phyloP scores from a whole-genome alignment of 2,113 vertebrate genomes.

The Elephantulus edwardii region DNA sequence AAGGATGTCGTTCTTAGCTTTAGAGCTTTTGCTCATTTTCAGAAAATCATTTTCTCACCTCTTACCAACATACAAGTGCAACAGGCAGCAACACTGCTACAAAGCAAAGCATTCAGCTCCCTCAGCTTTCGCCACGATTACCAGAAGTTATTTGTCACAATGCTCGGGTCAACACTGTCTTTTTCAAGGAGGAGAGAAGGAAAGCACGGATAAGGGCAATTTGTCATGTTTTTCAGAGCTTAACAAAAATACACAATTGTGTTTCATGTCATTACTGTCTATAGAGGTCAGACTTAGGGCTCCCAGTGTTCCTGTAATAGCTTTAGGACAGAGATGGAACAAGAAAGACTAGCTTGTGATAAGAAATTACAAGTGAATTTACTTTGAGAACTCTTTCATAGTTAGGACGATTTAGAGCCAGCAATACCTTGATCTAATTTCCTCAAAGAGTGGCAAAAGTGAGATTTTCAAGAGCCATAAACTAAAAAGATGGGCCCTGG shows the following conservation, averaged over 20 bases:
- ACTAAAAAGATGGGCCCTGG: neutral
- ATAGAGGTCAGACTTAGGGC: constrained; percentile 36
- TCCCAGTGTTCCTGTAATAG: constrained; percentile 19
- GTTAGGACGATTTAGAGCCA: neutral
- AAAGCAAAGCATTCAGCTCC: constrained; percentile 35
- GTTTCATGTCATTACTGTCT: neutral
- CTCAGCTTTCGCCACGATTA: constrained; percentile 40
- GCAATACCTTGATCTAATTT: neutral
- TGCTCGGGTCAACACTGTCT: neutral
- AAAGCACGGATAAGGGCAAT: constrained; percentile 25
- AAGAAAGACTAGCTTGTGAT: constrained; percentile 57
- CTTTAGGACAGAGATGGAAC: accelerated
- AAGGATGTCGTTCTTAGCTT: neutral
- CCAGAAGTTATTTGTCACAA: constrained; percentile 67
- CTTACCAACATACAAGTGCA: neutral
- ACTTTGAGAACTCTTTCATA: constrained; percentile 50
- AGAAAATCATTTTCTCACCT: constrained; percentile 29
- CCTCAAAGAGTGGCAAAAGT: neutral
- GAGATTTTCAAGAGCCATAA: neutral
- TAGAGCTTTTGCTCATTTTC: constrained; percentile 52
- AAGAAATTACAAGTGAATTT: constrained; percentile 61
- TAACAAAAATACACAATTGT: constrained; percentile 34
- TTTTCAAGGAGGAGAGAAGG: constrained; percentile 8
- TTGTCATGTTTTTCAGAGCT: constrained; percentile 31
- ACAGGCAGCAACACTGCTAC: neutral